Base-by-base conservation (phyloP, 2,113 vertebrate species). In the Fulica atra region DNA sequence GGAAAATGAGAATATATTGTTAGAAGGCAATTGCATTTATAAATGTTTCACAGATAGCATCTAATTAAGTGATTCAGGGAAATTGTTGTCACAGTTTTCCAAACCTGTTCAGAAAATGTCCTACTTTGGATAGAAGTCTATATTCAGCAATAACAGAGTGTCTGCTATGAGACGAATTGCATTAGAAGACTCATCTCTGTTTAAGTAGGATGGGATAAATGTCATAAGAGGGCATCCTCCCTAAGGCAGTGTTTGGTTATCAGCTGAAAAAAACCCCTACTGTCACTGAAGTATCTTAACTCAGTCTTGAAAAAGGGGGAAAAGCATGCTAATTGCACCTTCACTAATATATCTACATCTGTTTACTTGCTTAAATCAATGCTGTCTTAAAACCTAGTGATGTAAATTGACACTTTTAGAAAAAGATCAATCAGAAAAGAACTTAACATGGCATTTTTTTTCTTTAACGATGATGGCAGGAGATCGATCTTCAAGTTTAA, bases 401-500 rank as follows among this genome's bases (percentile, higher is more conserved):
- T 50, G 33, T 48, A 77, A 91, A 86, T 94, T 71, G 64, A 38
- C 35, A 50, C 28, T 26, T 76, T 89, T 81, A 86, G 72, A 61
- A 97, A 90, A 57, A 95, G 96, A 93, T 91, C 76, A 74, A 88
- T 76, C 42, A 44, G 25, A 53, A 91, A 86, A 93, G 15, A 87
- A 56, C 44, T 78, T 82, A 95, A 93, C 4, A 6, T 40, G 25
- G 13, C 68, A 44, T 26, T 77, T 79, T 59, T 95, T 95, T 96
- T 70, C 71, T 92, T 64, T 79, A 81, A 79, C 3, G 4, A 42
- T 53, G 63, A 60, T 51, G 64, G 23, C 23, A 48, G n/a, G 33
- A 46, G 24, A 87, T 88, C 5, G 11, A 33, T 26, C 63, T 11
- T 86, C 25, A 42, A 46, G 44, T 87, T 93, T 66, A 92, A 92